These are phyloP conservation scores for Heliocidaris erythrogramma DNA, from an alignment of 35 echinoderm and acorn worm genomes.

Conservation along the genomic window DNA sequence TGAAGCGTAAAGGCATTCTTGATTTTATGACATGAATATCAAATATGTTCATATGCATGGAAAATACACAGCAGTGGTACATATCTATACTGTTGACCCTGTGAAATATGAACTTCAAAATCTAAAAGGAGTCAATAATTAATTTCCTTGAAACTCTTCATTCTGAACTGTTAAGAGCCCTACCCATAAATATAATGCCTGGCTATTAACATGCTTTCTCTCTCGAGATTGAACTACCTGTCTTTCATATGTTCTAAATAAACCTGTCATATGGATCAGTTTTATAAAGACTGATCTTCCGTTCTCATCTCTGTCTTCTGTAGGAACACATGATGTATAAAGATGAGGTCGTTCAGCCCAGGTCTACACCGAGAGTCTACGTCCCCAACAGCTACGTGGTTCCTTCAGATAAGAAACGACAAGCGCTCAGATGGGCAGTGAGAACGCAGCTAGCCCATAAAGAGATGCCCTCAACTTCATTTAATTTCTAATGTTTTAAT, in stretches of 20 bases:
- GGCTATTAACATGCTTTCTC: too few relatives aligned
- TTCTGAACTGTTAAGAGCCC: too few relatives aligned
- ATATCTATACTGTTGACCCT: too few relatives aligned
- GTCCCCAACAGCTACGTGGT: constrained; percentile 85
- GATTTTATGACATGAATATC: too few relatives aligned
- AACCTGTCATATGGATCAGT: neutral
- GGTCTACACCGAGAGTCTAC: constrained; percentile 67
- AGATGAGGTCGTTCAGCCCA: constrained; percentile 75
- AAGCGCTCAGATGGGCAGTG: constrained; percentile 92
- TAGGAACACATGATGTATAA: constrained; percentile 98
- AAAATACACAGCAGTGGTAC: too few relatives aligned
- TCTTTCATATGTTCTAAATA: neutral
- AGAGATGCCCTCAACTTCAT: constrained; percentile 81
- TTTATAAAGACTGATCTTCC: neutral
- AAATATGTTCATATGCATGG: too few relatives aligned
- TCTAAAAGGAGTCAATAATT: too few relatives aligned
- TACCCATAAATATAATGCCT: too few relatives aligned
- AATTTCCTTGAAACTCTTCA: too few relatives aligned
- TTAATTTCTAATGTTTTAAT: constrained; percentile 48
- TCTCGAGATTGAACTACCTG: neutral
- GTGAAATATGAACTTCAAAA: too few relatives aligned
- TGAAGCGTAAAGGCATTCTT: too few relatives aligned
- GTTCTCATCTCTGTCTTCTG: neutral
- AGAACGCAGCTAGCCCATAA: constrained; percentile 84
- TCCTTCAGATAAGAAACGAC: constrained; percentile 94